Conservation (phyloP, 2,797 vertebrate species). For the Gymnoscopelus microlampas region DNA sequence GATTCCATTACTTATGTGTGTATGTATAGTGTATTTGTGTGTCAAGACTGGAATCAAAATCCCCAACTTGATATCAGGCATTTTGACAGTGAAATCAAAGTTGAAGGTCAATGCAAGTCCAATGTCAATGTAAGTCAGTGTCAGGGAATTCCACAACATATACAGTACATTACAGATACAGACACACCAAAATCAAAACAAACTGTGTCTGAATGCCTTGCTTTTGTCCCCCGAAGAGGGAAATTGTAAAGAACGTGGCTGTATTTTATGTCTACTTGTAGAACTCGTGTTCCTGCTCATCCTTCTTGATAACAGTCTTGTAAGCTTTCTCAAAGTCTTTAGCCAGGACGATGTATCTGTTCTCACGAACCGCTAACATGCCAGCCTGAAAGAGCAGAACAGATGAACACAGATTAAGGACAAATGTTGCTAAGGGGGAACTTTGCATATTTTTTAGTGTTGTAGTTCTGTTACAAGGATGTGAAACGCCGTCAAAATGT, state of each 20-base stretch:
- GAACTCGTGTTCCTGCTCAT: constrained; percentile 96
- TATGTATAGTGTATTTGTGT: constrained; percentile 16
- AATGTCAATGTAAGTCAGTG: constrained; percentile 47
- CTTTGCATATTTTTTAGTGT: too few species aligned
- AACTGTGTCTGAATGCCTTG: constrained; percentile 43
- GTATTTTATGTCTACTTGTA: constrained; percentile 84
- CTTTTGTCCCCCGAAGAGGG: not conserved
- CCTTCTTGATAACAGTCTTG: constrained; percentile 95
- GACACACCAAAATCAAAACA: constrained; percentile 46
- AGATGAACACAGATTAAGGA: not conserved
- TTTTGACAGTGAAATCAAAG: constrained; percentile 36
- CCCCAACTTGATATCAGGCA: constrained; percentile 45
- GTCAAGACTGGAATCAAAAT: constrained; percentile 36
- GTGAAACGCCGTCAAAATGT: too few species aligned
- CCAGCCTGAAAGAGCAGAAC: constrained; percentile 81
- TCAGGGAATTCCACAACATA: constrained; percentile 47
- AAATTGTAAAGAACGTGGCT: not conserved
- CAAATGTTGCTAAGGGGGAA: too few species aligned
- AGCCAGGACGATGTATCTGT: constrained; percentile 93
- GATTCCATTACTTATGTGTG: constrained; percentile 13
- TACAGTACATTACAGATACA: constrained; percentile 45
- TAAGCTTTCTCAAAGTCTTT: constrained; percentile 97
- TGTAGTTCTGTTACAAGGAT: too few species aligned
- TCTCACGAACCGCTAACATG: constrained; percentile 94
- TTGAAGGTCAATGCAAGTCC: constrained; percentile 33